Evolutionary conservation across 2,888 invertebrate species (phyloP), one percentile per base, ranked within the genome.

Genomic region (Caenorhabditis sp.): DNA sequence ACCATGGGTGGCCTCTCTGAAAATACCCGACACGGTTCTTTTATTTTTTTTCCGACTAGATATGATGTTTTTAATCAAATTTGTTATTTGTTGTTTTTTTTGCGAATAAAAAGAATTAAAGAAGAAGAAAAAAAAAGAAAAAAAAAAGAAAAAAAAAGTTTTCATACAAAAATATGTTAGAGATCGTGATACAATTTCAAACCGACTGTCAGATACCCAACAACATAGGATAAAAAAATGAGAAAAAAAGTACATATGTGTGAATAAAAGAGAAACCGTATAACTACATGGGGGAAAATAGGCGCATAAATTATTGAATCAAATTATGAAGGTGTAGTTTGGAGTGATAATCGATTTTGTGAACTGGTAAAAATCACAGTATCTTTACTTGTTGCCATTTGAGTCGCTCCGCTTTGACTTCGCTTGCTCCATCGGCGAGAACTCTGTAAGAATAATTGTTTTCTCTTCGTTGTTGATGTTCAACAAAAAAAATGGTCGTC

Each of bases 341-440:
- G 72, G 10, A 72, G 65, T 0, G 72, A 72, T 1, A 72, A 59
- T 59, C 72, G 26, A 20, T 72, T 72, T 52, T 71, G 71, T 25
- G 67, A 59, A 56, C 67, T 71, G 26, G 72, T 72, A 56, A 63
- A 72, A 31, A 72, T 68, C 14, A 72, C 72, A 26, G 72, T 72
- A 36, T 72, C 68, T 49, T 68, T 72, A 36, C 72, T 58, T 7
- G 59, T 20, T 2, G 68, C n/a, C 20, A 65, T 63, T 17, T 72
- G 56, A 14, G 66, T 63, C 3, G 60, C 61, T 31, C 72, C 72
- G 62, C 72, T 72, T 31, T 74, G 74, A 49, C 70, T 70, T 20
- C 67, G 50, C 52, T 70, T 74, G 62, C 74, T 74, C 74, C 74
- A 74, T 1, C 74, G 67, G 23, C 62, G 63, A 38, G 74, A 74